These are phyloP conservation scores for Pemphigus obesinymphae DNA, from an alignment of 1,140 invertebrate species.

Conservation along the genomic window DNA sequence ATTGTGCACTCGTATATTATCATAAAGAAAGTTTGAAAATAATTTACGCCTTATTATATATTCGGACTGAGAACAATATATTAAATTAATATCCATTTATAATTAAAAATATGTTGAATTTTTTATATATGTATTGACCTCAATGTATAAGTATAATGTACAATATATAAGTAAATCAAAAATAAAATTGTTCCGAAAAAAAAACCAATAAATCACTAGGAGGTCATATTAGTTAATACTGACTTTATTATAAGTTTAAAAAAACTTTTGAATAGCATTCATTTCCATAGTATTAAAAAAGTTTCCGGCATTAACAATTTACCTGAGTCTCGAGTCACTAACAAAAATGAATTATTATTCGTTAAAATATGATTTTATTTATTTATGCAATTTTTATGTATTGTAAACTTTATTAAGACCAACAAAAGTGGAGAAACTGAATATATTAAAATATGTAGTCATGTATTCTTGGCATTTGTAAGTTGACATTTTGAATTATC, in stretches of 20 bases:
- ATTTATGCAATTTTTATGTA: slow-evolving; percentile 38
- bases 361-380: slow-evolving; percentile 39
- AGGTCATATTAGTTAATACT: slow-evolving; percentile 26
- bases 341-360: slow-evolving; percentile 37
- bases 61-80: background rate
- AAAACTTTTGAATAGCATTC: slow-evolving; percentile 27
- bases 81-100: background rate
- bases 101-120: slow-evolving; percentile 8
- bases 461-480: slow-evolving; percentile 26
- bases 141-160: no score
- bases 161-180: no score
- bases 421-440: slow-evolving; percentile 32
- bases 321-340: slow-evolving; percentile 19
- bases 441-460: slow-evolving; percentile 26
- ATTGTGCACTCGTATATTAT: no score
- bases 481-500: slow-evolving; percentile 34
- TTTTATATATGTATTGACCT: background rate
- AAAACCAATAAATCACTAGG: slow-evolving; percentile 8
- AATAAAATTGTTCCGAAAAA: background rate
- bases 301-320: slow-evolving; percentile 36
- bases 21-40: background rate
- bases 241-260: slow-evolving; percentile 37
- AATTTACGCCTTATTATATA: background rate
- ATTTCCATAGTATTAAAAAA: slow-evolving; percentile 41
- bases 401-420: slow-evolving; percentile 35